Percentiles rank a stretch among this genome's conserved stretches.
Evolutionary conservation across 2,888 invertebrate genomes (phyloP).

Genomic region (Diadegma fenestrale): DNA sequence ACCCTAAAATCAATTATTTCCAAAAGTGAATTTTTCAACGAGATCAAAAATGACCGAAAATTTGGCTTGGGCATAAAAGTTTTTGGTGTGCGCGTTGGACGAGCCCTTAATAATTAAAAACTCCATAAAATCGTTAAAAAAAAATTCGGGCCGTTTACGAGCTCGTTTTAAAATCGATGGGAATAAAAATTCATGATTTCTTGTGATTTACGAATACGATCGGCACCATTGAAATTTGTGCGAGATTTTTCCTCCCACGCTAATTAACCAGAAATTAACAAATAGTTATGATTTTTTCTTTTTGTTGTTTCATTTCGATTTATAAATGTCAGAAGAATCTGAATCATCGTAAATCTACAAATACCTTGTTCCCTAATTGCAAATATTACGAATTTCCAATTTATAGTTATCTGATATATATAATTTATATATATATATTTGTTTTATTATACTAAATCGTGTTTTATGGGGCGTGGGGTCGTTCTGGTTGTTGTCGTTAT

Average conservation of each 20-base stretch:
- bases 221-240: constrained; percentile 45
- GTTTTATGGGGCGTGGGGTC: constrained; percentile 45
- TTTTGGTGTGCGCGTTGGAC: too few species aligned
- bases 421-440: constrained; percentile 60
- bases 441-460: constrained; percentile 54
- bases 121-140: not conserved
- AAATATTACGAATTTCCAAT: constrained; percentile 73
- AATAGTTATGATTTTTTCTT: not conserved
- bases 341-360: constrained; percentile 65
- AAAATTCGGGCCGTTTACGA: not conserved
- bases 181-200: constrained; percentile 3
- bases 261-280: constrained; percentile 42
- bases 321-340: constrained; percentile 45
- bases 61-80: not conserved
- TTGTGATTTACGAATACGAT: constrained; percentile 2
- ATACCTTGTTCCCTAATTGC: constrained; percentile 78
- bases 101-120: too few species aligned
- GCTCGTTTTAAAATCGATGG: not conserved
- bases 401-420: constrained; percentile 70
- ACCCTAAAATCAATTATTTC: not conserved
- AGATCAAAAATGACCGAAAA: not conserved
- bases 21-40: not conserved
- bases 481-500: constrained; percentile 4
- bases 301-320: constrained; percentile 10
- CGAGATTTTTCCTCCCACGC: constrained; percentile 53